A percentile compares a stretch with the other conserved stretches of the same genome.
These are phyloP conservation scores for Pyrocephalus nanus DNA, from an alignment of 2,797 vertebrate species.

Conservation along the genomic window DNA sequence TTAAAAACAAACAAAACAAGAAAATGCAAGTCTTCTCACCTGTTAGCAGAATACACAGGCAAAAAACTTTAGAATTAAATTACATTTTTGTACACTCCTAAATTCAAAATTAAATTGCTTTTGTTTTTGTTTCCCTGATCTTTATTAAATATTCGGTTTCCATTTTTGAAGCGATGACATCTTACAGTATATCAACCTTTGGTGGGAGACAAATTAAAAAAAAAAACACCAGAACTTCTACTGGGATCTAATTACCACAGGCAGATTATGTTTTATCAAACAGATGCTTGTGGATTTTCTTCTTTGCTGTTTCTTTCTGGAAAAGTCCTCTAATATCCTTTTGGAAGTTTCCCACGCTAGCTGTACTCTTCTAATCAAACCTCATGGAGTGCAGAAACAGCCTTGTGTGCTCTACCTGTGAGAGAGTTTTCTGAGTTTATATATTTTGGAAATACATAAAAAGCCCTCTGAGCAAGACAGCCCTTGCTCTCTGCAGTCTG, in stretches of 20 bases:
- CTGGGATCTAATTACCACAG: constrained; percentile 78
- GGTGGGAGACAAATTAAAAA: constrained; percentile 40
- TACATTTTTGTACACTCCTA: constrained; percentile 68
- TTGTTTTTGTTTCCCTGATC: constrained; percentile 59
- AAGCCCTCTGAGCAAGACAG: not conserved
- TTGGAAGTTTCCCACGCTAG: constrained; percentile 29
- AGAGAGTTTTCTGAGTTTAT: constrained; percentile 3
- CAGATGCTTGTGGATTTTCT: constrained; percentile 66
- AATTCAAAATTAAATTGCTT: constrained; percentile 69
- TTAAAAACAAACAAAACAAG: not conserved
- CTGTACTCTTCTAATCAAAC: constrained; percentile 25
- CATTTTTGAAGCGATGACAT: constrained; percentile 66
- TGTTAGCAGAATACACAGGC: constrained; percentile 58
- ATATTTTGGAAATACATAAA: not conserved
- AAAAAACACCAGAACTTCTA: constrained; percentile 26
- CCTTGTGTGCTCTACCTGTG: not conserved
- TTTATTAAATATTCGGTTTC: constrained; percentile 75
- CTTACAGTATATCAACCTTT: constrained; percentile 61
- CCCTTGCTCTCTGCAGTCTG: not conserved
- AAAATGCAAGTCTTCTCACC: constrained; percentile 17
- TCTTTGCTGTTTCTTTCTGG: constrained; percentile 34
- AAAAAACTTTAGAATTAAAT: constrained; percentile 69
- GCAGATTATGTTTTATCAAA: constrained; percentile 74
- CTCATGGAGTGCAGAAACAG: not conserved
- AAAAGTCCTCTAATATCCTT: constrained; percentile 44